Base-by-base conservation (phyloP, 2,113 vertebrate species). In the Salvelinus namaycush region DNA sequence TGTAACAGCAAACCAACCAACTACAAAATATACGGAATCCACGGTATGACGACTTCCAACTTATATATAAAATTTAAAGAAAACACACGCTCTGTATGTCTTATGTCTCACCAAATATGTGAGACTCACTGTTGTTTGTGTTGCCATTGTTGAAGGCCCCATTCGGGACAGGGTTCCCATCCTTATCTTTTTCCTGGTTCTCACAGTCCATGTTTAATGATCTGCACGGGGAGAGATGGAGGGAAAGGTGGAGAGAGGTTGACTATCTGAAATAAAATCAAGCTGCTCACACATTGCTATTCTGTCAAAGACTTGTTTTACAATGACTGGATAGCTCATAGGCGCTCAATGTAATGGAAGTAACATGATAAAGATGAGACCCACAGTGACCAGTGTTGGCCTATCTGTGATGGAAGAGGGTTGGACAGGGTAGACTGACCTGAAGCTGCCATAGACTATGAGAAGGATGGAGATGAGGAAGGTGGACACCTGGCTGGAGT, bases 151-250 rank as follows among this genome's bases (percentile, higher is more conserved):
- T 97, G 87, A 99, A 99, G 75, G 95, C 87, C 76, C 95, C 94
- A 0, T 83, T 9, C 73, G 93, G 62, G 1, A 92, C 16, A 27
- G 92, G 93, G 91, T 92, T 97, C 39, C 84, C 95, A 79, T 99
- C 98, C 85, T 99, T 99, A 87, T 99, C 98, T 83, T 99, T 99
- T 86, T 99, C 97, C 94, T 99, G 97, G 92, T 98, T 98, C 92
- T 99, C 97, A 91, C 97, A 99, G 91, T 99, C 98, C 98, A 99
- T 99, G 89, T 99, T 99, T 91, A 99, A 95, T 86, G 98, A 99
- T 91, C 98, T 99, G 92, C 73, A 89, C 64, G 24, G 68, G 57
- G 57, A 73, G 12, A 70, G 16, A 54, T 1, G 20, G 13, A 8
- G 65, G 62, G 57, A 11, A 27, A 39, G 66, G 29, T 13, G 72